Percentiles rank a stretch among this genome's conserved stretches.
Evolutionary conservation across 2,888 invertebrate species (phyloP).

Genomic region (Copidosoma aretas): DNA sequence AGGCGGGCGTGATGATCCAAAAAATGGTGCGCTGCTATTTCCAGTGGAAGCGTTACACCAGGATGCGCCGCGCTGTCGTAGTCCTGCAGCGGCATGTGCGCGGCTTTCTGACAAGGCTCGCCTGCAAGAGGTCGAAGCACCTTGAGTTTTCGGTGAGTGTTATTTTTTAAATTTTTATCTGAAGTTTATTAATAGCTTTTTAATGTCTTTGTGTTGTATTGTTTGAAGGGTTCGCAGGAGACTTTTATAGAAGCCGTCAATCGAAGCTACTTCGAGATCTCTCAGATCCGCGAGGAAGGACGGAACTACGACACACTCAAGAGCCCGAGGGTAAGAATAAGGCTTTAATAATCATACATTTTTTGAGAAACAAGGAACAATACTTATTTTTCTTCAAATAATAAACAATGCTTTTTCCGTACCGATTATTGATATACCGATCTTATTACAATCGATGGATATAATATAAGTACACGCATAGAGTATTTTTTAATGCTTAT

Average conservation of each 20-base stretch:
- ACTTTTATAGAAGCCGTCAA: too few relatives aligned
- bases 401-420: too few relatives aligned
- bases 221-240: too few relatives aligned
- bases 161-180: too few relatives aligned
- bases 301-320: not conserved
- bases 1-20: conserved; percentile 12
- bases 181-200: too few relatives aligned
- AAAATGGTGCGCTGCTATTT: not conserved
- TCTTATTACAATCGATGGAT: too few relatives aligned
- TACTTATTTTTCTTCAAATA: too few relatives aligned
- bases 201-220: too few relatives aligned
- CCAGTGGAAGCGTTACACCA: not conserved
- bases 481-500: too few relatives aligned
- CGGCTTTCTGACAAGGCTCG: not conserved
- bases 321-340: not conserved
- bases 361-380: too few relatives aligned
- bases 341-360: not conserved
- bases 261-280: not conserved
- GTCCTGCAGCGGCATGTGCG: conserved; percentile 11
- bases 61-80: not conserved
- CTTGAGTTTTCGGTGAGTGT: not conserved
- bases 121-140: not conserved
- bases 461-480: too few relatives aligned
- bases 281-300: not conserved
- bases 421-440: too few relatives aligned